A percentile compares a stretch with the other conserved stretches of the same genome.
Evolutionary conservation across 2,113 vertebrate species (phyloP).

Genomic region (Heterocephalus glaber): DNA sequence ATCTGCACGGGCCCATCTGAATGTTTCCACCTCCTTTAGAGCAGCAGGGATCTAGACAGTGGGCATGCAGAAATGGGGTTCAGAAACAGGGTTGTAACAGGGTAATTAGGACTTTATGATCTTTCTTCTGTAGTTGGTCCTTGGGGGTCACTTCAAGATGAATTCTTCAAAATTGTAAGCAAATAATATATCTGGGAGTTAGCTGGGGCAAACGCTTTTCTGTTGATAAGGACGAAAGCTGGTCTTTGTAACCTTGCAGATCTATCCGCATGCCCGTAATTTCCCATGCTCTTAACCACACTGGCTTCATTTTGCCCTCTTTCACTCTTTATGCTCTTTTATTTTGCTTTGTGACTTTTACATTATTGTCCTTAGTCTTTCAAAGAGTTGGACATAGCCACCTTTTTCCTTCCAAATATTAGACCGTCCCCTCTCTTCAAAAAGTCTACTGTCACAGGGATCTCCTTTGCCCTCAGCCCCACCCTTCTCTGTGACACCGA

Average conservation of each 20-base stretch:
- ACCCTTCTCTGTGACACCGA: neutral
- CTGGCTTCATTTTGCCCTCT: neutral
- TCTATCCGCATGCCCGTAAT: neutral
- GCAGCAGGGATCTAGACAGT: neutral
- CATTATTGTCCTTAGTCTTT: neutral
- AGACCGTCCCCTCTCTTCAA: neutral
- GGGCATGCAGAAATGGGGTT: constrained; percentile 23
- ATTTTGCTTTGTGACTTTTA: constrained; percentile 13
- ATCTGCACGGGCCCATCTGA: neutral
- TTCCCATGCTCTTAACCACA: neutral
- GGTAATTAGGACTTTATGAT: constrained; percentile 29
- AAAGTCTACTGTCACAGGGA: neutral
- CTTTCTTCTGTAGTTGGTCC: constrained; percentile 5
- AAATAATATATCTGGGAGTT: constrained; percentile 46
- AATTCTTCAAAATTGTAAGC: neutral
- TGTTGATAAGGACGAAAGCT: constrained; percentile 14
- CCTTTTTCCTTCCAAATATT: neutral
- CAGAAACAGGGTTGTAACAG: neutral
- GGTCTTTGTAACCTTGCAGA: neutral
- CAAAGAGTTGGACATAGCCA: neutral
- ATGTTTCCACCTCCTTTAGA: neutral
- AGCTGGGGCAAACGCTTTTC: constrained; percentile 27
- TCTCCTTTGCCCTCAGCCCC: neutral
- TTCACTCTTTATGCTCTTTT: neutral
- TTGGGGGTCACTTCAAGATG: neutral